Evolutionary conservation across 2,797 vertebrate genomes (phyloP), one percentile per base, ranked within the genome.

Genomic region (Acipenser oxyrinchus): DNA sequence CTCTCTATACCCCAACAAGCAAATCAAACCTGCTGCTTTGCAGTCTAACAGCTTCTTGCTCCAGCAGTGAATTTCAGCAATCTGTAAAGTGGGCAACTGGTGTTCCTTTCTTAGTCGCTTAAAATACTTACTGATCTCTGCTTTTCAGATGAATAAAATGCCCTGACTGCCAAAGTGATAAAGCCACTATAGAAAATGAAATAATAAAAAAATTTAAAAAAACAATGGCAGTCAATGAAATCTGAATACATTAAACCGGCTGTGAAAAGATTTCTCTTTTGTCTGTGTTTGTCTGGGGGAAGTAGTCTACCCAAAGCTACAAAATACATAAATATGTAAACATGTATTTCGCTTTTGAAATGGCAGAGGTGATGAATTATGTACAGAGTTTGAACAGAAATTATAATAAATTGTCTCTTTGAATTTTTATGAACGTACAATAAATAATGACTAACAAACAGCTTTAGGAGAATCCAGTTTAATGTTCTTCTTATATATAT

Each of bases 191-290:
- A 12, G 55, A 58, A 58, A 11, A 1, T 58, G 55, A n/a, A 58
- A 58, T 37, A 37, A 37, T 37, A 37, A 37, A 37, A 37, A 37
- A 37, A 37, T 37, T 23, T 23, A 23, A 77, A 66, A 69, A 52
- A 66, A 71, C 69, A 74, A 69, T 71, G 69, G 64, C 69, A 63
- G 68, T 76, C 71, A 68, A 73, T 72, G 76, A 71, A 23, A 15
- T 9, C 69, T 57, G 75, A 73, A 73, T 72, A 71, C 79, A 76
- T 80, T 75, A 83, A 82, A 86, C 82, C 71, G 2, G 70, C 69
- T 73, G 75, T 74, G 72, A 78, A 72, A 64, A 65, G 60, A 66
- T 66, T 58, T 57, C 50, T 62, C 55, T 65, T 69, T 68, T 69
- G 52, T 71, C 48, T 68, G 15, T 49, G 11, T 57, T 49, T 8